These are phyloP conservation scores for Siniperca chuatsi DNA, from an alignment of 2,113 vertebrate species.

Conservation along the genomic window DNA sequence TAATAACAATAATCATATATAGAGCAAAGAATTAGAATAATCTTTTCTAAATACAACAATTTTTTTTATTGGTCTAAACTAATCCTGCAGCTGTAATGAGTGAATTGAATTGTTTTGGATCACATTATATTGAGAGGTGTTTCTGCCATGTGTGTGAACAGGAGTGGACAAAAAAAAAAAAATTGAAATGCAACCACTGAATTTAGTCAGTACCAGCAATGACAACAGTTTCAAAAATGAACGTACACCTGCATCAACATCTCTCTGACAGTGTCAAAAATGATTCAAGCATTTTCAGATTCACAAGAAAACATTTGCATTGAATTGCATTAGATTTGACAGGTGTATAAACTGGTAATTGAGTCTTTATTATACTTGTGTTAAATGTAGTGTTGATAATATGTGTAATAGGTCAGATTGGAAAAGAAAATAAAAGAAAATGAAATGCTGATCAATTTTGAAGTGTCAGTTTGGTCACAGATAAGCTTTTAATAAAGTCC, in stretches of 20 bases:
- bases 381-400: neutral
- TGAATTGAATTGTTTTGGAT: neutral
- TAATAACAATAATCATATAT: neutral
- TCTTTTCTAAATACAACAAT: neutral
- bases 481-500: neutral
- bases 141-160: neutral
- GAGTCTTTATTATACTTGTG: neutral
- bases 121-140: neutral
- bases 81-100: neutral
- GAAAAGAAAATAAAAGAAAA: neutral
- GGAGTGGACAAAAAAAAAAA: neutral
- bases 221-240: neutral
- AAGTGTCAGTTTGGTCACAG: neutral
- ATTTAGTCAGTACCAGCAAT: neutral
- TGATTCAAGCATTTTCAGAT: neutral
- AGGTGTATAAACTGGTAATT: neutral
- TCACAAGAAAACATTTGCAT: neutral
- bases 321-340: neutral
- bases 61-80: neutral
- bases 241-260: neutral
- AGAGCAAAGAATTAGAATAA: neutral
- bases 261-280: neutral
- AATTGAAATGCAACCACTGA: neutral
- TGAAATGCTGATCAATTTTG: neutral
- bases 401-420: neutral